Evolutionary conservation across 1,140 invertebrate genomes (phyloP), one percentile per base, ranked within the genome.

Genomic region (Drosophila ogumai): DNA sequence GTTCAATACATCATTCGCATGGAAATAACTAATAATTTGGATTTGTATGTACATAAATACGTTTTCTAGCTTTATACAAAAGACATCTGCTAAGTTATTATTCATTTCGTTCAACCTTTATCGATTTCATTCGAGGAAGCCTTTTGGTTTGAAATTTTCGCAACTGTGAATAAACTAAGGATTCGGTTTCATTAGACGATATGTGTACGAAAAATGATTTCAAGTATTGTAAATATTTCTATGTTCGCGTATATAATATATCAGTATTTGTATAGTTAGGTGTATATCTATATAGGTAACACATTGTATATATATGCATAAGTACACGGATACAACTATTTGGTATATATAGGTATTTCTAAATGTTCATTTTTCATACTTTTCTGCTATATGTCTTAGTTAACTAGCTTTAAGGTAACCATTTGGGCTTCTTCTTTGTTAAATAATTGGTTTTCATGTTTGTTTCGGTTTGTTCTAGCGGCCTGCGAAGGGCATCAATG

Each of bases 401-500:
- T 43, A 77, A 71, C 63, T 82, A 87, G 44, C 49, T 47, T 52
- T 25, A 67, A 66, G 61, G 65, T 71, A 41, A 49, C 36, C 61
- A 43, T n/a, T 28, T 50, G 1, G 19, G 65, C 34, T 56, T 22
- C 47, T 25, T 36, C 31, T 54, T 63, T 49, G 59, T 38, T 61
- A 43, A 28, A 19, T 66, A 67, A 76, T 67, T 75, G 54, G 52
- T 40, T 50, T 36, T 41, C 41, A 8, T 40, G n/a, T 43, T 52
- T 52, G 32, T 65, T 55, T 57, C 19, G 34, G 36, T 79, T 74
- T 77, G 50, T 87, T 91, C 65, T 91, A 91, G 88, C 88, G 88
- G 87, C 82, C 88, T 79, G 79, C 81, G 88, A 91, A 91, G 87
- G 87, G 80, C 88, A 81, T 91, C 68, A 57, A 56, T 72, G 63